Base-by-base conservation (phyloP, 2,113 vertebrate genomes). In the Prunella fulvescens region DNA sequence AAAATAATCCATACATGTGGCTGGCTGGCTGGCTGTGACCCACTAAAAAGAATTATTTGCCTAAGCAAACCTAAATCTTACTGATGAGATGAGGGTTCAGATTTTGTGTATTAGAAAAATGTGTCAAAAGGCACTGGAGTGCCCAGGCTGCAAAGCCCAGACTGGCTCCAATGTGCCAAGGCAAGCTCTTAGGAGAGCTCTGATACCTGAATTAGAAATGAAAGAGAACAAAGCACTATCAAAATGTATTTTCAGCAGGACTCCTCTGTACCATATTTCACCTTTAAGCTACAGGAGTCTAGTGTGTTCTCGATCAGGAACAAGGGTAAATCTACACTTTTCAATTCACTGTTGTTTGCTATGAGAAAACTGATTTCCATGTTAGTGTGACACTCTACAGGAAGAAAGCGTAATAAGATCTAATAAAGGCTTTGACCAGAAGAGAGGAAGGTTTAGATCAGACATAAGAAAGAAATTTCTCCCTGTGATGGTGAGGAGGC, bases 1-100 rank as follows among this genome's bases (percentile, higher is more conserved):
- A 79, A 57, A 91, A 66, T 51, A 78, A 85, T 72, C 81, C 0
- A 0, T 10, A 61, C 23, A 69, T 0, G 0, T 29, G 45, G 33
- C 24, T n/a, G n/a, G n/a, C n/a, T 60, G 70, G 9, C 31, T 89
- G 61, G 57, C 53, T 65, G 37, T 42, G 60, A 50, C 57, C 57
- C 74, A 88, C 62, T 83, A 70, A 66, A 73, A 40, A 70, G n/a
- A 74, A 80, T 76, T 69, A 92, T 61, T 90, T 83, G 39, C 58
- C 92, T 48, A 95, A 86, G 51, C 25, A 85, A 90, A 90, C 39
- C 29, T 51, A 66, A 90, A 70, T 67, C 26, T 78, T 83, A 53
- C 54, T 80, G 73, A 66, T 7, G 33, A 88, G 37, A 80, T 28
- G 14, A 73, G 33, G 23, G 48, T 29, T 94, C 39, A 24, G n/a